Conservation (phyloP, 2,888 invertebrate species). For the Lomographa bimaculata region DNA sequence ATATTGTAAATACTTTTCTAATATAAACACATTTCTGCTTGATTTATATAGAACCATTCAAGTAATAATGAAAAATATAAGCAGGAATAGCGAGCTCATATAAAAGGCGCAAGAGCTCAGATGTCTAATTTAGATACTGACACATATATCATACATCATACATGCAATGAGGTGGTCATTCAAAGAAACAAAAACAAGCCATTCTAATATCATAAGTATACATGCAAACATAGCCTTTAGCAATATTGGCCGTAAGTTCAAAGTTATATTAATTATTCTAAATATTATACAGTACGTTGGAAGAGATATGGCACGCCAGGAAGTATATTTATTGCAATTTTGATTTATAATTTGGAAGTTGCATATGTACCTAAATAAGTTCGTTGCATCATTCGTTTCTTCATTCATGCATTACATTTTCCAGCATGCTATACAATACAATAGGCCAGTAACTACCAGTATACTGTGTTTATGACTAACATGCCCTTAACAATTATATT, state of each 20-base stretch:
- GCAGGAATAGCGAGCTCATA: slow-evolving; percentile 15
- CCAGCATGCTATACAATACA: slow-evolving; percentile 6
- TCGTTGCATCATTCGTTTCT: too few species aligned
- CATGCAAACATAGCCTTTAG: slow-evolving; percentile 18
- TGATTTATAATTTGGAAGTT: too few species aligned
- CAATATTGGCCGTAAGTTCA: neutral
- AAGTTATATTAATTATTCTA: neutral
- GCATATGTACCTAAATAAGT: too few species aligned
- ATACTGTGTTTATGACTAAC: neutral
- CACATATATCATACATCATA: too few species aligned
- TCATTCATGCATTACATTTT: too few species aligned
- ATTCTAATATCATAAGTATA: slow-evolving; percentile 37
- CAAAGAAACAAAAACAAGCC: slow-evolving; percentile 55
- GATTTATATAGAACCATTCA: too few species aligned
- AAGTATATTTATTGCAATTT: too few species aligned
- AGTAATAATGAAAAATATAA: too few species aligned
- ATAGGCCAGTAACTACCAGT: too few species aligned
- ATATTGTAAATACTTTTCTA: too few species aligned
- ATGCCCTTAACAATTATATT: too few species aligned
- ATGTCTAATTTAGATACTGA: slow-evolving; percentile 41
- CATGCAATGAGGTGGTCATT: slow-evolving; percentile 69
- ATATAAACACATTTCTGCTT: too few species aligned
- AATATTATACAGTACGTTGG: neutral
- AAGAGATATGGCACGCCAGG: slow-evolving; percentile 2
- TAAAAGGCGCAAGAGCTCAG: slow-evolving; percentile 54